phyloP scores from a whole-genome alignment of 2,797 vertebrate genomes.

The Chaunax sp. region DNA sequence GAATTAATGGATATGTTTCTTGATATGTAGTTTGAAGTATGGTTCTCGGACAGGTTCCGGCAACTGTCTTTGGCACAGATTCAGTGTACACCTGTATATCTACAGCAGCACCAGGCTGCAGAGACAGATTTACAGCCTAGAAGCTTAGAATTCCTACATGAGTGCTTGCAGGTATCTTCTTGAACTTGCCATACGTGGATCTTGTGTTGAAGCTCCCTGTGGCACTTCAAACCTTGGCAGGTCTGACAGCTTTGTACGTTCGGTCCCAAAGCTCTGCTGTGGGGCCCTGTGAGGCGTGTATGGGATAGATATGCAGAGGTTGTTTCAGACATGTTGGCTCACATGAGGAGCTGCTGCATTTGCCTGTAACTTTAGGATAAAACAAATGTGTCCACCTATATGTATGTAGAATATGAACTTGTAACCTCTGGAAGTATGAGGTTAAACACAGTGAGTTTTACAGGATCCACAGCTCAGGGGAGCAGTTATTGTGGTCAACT shows the following conservation, averaged over 20 bases:
- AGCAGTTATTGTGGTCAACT: conserved; percentile 47
- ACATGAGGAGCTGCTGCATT: conserved; percentile 33
- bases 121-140: conserved; percentile 38
- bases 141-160: conserved; percentile 6
- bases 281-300: conserved; percentile 50
- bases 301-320: conserved; percentile 50
- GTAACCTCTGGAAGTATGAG: conserved; percentile 42
- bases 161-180: conserved; percentile 40
- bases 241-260: conserved; percentile 46
- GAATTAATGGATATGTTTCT: too few relatives aligned
- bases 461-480: conserved; percentile 15
- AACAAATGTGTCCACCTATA: conserved; percentile 19
- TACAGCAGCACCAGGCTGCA: conserved; percentile 4
- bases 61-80: conserved; percentile 3
- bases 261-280: conserved; percentile 1
- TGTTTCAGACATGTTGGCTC: conserved; percentile 58
- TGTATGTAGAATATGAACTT: conserved; percentile 51
- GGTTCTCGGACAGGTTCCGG: background rate
- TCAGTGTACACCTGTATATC: conserved; percentile 5
- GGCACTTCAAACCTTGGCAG: conserved; percentile 51
- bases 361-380: background rate
- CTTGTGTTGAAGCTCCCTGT: conserved; percentile 63
- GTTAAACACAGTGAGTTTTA: conserved; percentile 30
- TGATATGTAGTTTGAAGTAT: background rate
- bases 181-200: conserved; percentile 55